These are phyloP conservation scores for Heliconius hermathena DNA, from an alignment of 1,140 invertebrate species.

Conservation along the genomic window DNA sequence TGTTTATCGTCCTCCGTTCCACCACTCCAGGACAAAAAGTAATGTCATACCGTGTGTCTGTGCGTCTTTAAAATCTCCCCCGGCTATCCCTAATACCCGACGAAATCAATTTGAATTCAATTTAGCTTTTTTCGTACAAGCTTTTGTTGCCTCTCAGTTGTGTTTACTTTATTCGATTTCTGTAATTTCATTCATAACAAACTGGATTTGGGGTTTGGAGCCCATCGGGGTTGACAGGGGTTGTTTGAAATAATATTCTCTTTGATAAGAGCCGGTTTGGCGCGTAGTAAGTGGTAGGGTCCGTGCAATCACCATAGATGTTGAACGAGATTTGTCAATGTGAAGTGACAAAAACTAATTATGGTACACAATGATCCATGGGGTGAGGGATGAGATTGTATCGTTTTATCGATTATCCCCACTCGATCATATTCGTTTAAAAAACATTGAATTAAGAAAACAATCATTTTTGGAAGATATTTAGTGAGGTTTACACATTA, in stretches of 20 bases:
- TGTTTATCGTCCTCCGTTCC: conserved; percentile 56
- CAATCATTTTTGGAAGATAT: background rate
- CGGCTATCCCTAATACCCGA: conserved; percentile 78
- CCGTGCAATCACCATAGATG: conserved; percentile 58
- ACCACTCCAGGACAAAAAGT: conserved; percentile 69
- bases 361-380: conserved; percentile 70
- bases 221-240: conserved; percentile 77
- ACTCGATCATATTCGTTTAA: conserved; percentile 19
- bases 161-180: conserved; percentile 82
- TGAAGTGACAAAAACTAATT: conserved; percentile 82
- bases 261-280: conserved; percentile 78
- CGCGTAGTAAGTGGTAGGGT: conserved; percentile 68
- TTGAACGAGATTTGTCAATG: conserved; percentile 74
- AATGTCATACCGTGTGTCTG: conserved; percentile 66
- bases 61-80: conserved; percentile 71
- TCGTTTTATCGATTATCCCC: conserved; percentile 37
- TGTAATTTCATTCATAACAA: conserved; percentile 82
- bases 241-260: conserved; percentile 81
- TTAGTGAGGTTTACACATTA: background rate
- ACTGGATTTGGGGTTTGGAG: conserved; percentile 79
- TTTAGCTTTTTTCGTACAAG: conserved; percentile 79
- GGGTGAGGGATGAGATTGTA: conserved; percentile 50
- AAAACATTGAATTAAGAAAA: conserved; percentile 17
- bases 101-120: conserved; percentile 82
- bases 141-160: conserved; percentile 81